Base-by-base conservation (phyloP, 2,888 invertebrate genomes). In the Heliothis peltigera region DNA sequence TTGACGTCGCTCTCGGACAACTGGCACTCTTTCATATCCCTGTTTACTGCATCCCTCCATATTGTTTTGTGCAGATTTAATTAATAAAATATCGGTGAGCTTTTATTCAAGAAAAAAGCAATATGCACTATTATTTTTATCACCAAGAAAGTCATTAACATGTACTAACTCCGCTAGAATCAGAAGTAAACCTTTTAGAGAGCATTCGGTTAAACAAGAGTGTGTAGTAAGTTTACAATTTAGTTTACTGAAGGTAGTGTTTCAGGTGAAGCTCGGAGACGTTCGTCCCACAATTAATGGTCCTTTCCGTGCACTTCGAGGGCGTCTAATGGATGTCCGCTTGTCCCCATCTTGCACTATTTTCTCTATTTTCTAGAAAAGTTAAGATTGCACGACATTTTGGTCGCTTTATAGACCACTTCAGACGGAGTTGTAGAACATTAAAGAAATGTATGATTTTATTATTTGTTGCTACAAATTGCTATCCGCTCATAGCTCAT, bases 271-370 rank as follows among this genome's bases (percentile, higher is more conserved):
- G 74, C 76, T 72, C 58, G 53, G 58, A 63, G 70, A 78, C 80
- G 75, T 75, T 78, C 67, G 68, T 75, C 72, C 76, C 65, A 79
- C 82, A 86, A 85, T 85, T 83, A 86, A 87, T 86, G 77, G 81
- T 75, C 72, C 79, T 79, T 81, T 74, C 69, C 74, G 77, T 75
- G 70, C 79, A 80, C 82, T 84, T 84, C 76, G 69, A 82, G 79
- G 81, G 77, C 75, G 73, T 75, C 82, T 85, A 86, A 84, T 86
- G 84, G 85, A 87, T 81, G 80, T 77, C 75, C 79, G 70, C 75
- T 77, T 71, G 80, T 74, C 69, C 64, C 56, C 46, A 66, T 65
- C 75, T 68, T 22, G 47, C 54, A 68, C 55, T 54, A 62, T 70
- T 75, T 75, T 73, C 75, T 64, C 54, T 65, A 61, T 74, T 70